These are phyloP conservation scores for Otocyon megalotis DNA, from an alignment of 2,113 vertebrate genomes.

Conservation along the genomic window DNA sequence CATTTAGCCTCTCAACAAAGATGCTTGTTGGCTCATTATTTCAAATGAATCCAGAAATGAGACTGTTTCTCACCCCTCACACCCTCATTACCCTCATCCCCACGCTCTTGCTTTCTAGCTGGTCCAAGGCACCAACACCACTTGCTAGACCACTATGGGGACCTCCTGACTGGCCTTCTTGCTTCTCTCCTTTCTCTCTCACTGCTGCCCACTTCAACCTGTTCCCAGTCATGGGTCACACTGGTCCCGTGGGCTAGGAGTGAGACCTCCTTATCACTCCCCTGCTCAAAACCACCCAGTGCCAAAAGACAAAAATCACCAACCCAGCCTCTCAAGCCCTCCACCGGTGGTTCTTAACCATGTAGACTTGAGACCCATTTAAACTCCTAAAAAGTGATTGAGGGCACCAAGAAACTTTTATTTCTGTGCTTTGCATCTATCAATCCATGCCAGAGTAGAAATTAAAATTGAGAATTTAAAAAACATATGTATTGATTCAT, in stretches of 20 bases:
- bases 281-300: background rate
- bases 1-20: background rate
- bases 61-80: background rate
- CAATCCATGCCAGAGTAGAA: background rate
- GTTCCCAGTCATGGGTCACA: background rate
- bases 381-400: background rate
- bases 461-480: background rate
- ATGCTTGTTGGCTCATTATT: background rate
- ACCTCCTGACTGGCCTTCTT: background rate
- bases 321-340: background rate
- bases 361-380: background rate
- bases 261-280: background rate
- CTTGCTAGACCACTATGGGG: background rate
- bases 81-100: no score
- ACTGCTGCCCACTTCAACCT: background rate
- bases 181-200: background rate
- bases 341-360: background rate
- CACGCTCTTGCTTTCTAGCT: background rate
- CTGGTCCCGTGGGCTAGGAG: background rate
- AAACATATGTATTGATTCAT: background rate
- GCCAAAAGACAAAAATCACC: background rate
- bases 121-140: background rate
- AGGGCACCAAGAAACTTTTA: background rate
- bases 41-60: background rate
- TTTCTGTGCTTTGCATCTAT: background rate